Conservation (phyloP, 2,113 vertebrate genomes). For the Anolis carolinensis region DNA sequence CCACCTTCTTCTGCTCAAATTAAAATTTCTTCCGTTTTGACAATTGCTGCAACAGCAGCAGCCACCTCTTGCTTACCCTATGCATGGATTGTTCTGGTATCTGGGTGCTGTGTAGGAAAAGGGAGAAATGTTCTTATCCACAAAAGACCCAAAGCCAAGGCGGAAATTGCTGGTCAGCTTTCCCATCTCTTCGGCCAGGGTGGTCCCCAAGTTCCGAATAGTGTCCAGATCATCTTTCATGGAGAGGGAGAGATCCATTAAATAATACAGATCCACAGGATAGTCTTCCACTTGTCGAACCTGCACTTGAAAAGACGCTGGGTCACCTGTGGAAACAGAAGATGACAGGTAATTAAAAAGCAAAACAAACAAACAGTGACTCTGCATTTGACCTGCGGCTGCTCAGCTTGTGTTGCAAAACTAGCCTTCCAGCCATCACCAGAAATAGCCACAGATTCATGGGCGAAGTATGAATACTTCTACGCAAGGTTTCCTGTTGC, state of each 20-base stretch:
- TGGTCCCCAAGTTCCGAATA: slow-evolving; percentile 92
- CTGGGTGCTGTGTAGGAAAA: slow-evolving; percentile 93
- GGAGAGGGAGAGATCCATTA: slow-evolving; percentile 98
- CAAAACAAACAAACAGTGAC: neutral
- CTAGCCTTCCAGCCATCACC: neutral
- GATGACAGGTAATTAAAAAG: neutral
- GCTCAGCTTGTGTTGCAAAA: neutral
- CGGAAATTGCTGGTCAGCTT: slow-evolving; percentile 98
- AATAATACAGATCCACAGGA: slow-evolving; percentile 96
- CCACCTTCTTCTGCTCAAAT: neutral
- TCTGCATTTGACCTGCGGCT: neutral
- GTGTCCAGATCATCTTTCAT: slow-evolving; percentile 97
- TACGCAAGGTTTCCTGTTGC: slow-evolving; percentile 1
- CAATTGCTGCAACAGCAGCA: neutral
- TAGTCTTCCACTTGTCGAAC: slow-evolving; percentile 97
- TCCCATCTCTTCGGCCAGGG: slow-evolving; percentile 92
- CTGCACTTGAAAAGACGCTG: slow-evolving; percentile 86
- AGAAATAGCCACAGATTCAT: neutral
- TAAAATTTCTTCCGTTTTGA: neutral
- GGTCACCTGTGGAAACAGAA: slow-evolving; percentile 80
- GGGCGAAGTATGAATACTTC: neutral
- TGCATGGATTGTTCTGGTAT: slow-evolving; percentile 94
- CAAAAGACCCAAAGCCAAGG: slow-evolving; percentile 94
- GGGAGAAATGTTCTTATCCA: slow-evolving; percentile 97
- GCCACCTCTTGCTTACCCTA: slow-evolving; percentile 80